Percentiles rank a stretch among this genome's conserved stretches.
phyloP scores from a whole-genome alignment of 2,113 vertebrate species.

The Uropsilus gracilis region DNA sequence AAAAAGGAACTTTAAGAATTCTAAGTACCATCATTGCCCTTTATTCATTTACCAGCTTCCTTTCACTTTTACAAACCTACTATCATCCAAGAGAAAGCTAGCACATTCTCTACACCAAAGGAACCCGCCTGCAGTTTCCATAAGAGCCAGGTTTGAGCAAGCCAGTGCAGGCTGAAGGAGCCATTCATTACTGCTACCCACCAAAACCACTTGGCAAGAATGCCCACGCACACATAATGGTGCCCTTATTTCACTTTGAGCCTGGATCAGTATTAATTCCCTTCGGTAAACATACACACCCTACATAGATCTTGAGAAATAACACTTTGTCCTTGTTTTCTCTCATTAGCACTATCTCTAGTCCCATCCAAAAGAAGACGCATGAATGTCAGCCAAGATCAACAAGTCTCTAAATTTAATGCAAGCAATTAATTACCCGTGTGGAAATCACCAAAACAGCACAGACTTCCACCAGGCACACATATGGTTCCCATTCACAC shows the following conservation, averaged over 20 bases:
- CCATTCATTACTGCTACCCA: not conserved
- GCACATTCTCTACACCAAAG: not conserved
- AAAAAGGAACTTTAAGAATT: not conserved
- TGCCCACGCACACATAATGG: not conserved
- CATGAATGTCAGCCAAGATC: not conserved
- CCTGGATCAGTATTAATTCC: not conserved
- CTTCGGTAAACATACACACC: not conserved
- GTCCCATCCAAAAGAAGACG: not conserved
- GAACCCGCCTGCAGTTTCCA: not conserved
- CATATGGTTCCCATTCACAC: not conserved
- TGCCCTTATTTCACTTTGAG: slow-evolving; percentile 30
- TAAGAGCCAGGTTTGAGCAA: not conserved
- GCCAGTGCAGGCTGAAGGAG: not conserved
- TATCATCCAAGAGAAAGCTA: not conserved
- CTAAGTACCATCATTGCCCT: not conserved
- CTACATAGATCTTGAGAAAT: not conserved
- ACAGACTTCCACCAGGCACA: not conserved
- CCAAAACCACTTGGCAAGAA: not conserved
- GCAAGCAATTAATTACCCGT: not conserved
- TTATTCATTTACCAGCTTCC: not conserved
- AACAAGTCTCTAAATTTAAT: not conserved
- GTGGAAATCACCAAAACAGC: not conserved
- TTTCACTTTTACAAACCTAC: not conserved
- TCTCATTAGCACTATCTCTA: not conserved
- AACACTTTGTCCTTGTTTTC: not conserved